Conservation (phyloP, 1,140 invertebrate species). For the Drosophila murphyi region DNA sequence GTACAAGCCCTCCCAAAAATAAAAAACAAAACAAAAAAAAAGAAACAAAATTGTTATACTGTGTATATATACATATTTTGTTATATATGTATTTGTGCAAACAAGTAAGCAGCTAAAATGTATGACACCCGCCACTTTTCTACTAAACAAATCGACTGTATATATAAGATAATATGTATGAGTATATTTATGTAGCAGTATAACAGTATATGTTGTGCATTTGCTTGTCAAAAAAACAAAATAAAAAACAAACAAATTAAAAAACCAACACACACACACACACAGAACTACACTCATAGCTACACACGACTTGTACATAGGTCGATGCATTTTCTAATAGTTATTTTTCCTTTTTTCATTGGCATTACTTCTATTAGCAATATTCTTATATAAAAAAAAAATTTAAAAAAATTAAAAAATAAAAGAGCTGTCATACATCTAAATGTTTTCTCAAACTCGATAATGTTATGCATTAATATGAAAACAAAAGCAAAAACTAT, state of each 20-base stretch:
- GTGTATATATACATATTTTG: conserved; percentile 57
- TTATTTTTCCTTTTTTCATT: conserved; percentile 25
- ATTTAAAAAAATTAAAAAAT: conserved; percentile 17
- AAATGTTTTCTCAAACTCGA: conserved; percentile 38
- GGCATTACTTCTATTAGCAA: conserved; percentile 47
- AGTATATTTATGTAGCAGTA: conserved; percentile 72
- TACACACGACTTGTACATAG: conserved; percentile 38
- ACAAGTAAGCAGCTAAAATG: conserved; percentile 67
- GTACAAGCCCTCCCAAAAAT: conserved; percentile 31
- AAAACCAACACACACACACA: conserved; percentile 30
- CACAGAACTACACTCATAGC: conserved; percentile 17
- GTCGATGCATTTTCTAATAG: conserved; percentile 42
- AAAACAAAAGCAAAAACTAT: conserved; percentile 33
- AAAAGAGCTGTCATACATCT: conserved; percentile 36
- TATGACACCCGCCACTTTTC: conserved; percentile 81
- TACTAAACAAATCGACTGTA: conserved; percentile 74
- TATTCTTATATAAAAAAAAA: conserved; percentile 31
- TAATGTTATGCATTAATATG: conserved; percentile 49
- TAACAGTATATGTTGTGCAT: conserved; percentile 72
- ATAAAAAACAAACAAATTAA: background rate
- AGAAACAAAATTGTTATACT: conserved; percentile 39
- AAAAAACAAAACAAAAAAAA: conserved; percentile 10
- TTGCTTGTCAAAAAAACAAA: conserved; percentile 47
- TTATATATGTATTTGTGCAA: conserved; percentile 50
- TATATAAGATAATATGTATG: conserved; percentile 69